phyloP scores from a whole-genome alignment of 1,140 invertebrate genomes.

The Leptinotarsa defecta region DNA sequence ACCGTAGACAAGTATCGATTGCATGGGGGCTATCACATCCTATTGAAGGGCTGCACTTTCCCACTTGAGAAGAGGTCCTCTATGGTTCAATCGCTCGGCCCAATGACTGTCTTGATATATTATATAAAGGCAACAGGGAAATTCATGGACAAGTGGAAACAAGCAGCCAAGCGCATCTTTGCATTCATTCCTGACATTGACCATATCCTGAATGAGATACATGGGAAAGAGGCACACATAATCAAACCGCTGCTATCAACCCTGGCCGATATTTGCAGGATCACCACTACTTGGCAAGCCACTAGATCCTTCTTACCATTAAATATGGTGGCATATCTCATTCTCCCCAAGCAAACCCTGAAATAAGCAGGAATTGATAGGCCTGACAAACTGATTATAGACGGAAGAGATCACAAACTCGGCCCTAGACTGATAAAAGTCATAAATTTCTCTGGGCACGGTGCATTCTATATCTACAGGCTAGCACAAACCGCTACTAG shows the following conservation, averaged over 20 bases:
- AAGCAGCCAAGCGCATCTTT: background rate
- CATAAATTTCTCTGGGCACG: no score
- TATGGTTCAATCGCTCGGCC: conserved; percentile 29
- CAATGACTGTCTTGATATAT: conserved; percentile 25
- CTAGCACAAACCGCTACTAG: no score
- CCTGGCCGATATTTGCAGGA: background rate
- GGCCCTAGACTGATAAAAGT: no score
- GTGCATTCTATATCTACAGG: no score
- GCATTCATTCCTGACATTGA: background rate
- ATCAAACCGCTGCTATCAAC: background rate
- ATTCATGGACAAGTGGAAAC: conserved; percentile 3
- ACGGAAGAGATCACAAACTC: no score
- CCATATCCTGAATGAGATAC: background rate
- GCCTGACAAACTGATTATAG: no score
- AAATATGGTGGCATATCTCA: background rate
- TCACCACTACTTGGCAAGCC: conserved; percentile 10
- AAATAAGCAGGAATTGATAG: no score
- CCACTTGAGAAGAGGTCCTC: conserved; percentile 31
- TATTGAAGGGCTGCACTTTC: conserved; percentile 28
- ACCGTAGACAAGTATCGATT: conserved; percentile 27
- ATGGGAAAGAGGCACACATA: background rate
- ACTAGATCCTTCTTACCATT: conserved; percentile 6
- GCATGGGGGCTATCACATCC: conserved; percentile 26
- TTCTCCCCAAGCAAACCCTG: no score
- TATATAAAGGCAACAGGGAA: background rate